Evolutionary conservation across 2,797 vertebrate species (phyloP).

Genomic region (Argyrosomus regius): DNA sequence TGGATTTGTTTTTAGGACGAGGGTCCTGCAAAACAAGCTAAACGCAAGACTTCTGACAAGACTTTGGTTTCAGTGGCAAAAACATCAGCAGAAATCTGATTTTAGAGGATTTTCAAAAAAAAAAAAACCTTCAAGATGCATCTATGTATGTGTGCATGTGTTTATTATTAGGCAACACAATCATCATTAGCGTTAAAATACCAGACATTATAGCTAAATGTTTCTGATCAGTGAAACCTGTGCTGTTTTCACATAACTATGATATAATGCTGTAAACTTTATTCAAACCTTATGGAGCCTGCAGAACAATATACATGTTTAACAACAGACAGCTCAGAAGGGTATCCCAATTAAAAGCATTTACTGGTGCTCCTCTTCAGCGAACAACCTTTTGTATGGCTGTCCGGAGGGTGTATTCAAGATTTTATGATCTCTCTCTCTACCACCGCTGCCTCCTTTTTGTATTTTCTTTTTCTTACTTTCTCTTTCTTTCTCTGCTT

Average conservation of each 20-base stretch:
- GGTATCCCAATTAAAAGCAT: conserved; percentile 4
- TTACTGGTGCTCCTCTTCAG: conserved; percentile 35
- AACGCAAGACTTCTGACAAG: conserved; percentile 9
- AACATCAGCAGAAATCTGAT: conserved; percentile 4
- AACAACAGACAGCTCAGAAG: conserved; percentile 17
- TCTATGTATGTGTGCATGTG: neutral
- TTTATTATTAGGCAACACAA: conserved; percentile 23
- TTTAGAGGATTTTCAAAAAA: neutral
- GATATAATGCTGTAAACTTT: conserved; percentile 10
- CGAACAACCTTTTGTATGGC: conserved; percentile 34
- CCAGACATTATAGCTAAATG: neutral
- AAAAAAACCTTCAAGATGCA: neutral
- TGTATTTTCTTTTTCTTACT: conserved; percentile 16
- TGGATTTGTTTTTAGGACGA: conserved; percentile 42
- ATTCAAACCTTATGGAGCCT: conserved; percentile 19
- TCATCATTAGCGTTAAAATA: conserved; percentile 22
- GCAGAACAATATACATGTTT: neutral
- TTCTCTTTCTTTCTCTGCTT: conserved; percentile 11
- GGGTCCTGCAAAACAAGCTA: conserved; percentile 37
- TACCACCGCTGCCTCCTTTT: neutral
- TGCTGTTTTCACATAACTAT: conserved; percentile 25
- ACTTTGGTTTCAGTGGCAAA: conserved; percentile 11
- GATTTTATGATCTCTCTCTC: conserved; percentile 32
- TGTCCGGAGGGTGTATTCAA: conserved; percentile 19
- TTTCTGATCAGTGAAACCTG: conserved; percentile 3